phyloP scores from a whole-genome alignment of 2,113 vertebrate species.

The Dasyprocta punctata region DNA sequence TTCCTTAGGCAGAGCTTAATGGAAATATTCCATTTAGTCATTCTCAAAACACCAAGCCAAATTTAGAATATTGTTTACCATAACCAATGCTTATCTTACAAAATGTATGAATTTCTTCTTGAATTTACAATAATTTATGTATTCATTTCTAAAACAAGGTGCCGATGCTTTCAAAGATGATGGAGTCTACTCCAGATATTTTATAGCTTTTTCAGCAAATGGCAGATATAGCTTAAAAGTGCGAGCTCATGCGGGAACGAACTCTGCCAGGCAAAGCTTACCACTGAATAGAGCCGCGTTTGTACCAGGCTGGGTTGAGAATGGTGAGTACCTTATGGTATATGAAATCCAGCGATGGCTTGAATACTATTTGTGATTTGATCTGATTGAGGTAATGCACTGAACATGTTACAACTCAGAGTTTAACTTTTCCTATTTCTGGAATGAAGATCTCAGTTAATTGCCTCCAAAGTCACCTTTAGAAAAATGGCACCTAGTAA shows the following conservation, averaged over 20 bases:
- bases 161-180: slow-evolving; percentile 85
- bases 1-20: neutral
- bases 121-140: slow-evolving; percentile 23
- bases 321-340: slow-evolving; percentile 77
- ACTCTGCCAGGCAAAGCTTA: neutral
- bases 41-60: neutral
- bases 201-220: slow-evolving; percentile 72
- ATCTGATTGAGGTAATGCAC: neutral
- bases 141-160: slow-evolving; percentile 74
- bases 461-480: neutral
- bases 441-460: slow-evolving; percentile 20
- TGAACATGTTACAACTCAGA: slow-evolving; percentile 24
- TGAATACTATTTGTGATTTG: neutral
- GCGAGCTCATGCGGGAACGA: slow-evolving; percentile 59
- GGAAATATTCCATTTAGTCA: neutral
- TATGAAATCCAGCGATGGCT: neutral
- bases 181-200: slow-evolving; percentile 88
- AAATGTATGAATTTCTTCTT: neutral
- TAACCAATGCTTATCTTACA: neutral
- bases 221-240: slow-evolving; percentile 87
- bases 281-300: slow-evolving; percentile 60
- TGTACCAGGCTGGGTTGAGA: slow-evolving; percentile 82
- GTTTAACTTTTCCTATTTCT: neutral
- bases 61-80: neutral
- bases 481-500: neutral